Percentiles rank a stretch among this genome's conserved stretches.
Conservation (phyloP, 2,888 invertebrate genomes). For the Limnephilus auricula region DNA sequence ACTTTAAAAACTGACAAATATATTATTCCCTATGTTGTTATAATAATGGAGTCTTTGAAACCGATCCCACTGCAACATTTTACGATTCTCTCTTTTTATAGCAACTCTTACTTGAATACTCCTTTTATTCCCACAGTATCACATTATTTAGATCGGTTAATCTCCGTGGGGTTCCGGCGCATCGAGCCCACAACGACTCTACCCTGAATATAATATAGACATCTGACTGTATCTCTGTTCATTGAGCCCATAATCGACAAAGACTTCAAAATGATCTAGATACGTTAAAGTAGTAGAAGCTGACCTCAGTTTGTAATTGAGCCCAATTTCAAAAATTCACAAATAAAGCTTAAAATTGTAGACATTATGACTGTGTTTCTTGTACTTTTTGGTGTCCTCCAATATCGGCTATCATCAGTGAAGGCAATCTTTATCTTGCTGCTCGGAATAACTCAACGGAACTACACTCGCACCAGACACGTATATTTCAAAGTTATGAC, state of each 20-base stretch:
- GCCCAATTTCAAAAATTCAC: background rate
- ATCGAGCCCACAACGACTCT: background rate
- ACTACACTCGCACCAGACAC: too few relatives aligned
- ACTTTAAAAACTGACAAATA: background rate
- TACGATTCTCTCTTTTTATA: background rate
- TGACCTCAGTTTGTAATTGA: background rate
- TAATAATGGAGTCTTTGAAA: background rate
- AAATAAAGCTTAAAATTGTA: background rate
- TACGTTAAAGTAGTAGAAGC: background rate
- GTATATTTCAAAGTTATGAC: too few relatives aligned
- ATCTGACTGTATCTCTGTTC: background rate
- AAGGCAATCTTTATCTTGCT: too few relatives aligned
- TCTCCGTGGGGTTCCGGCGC: constrained; percentile 26
- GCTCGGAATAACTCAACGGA: too few relatives aligned
- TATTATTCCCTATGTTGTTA: background rate
- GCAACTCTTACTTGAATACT: background rate
- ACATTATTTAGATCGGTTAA: constrained; percentile 8
- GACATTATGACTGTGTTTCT: too few relatives aligned
- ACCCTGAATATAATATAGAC: background rate
- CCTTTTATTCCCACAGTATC: background rate
- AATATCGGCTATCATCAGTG: too few relatives aligned
- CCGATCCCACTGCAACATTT: background rate
- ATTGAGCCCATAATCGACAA: background rate
- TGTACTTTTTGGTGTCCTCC: too few relatives aligned
- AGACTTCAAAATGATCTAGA: background rate